Evolutionary conservation across 2,888 invertebrate genomes (phyloP), one percentile per base, ranked within the genome.

Genomic region (Eupsilia transversa): DNA sequence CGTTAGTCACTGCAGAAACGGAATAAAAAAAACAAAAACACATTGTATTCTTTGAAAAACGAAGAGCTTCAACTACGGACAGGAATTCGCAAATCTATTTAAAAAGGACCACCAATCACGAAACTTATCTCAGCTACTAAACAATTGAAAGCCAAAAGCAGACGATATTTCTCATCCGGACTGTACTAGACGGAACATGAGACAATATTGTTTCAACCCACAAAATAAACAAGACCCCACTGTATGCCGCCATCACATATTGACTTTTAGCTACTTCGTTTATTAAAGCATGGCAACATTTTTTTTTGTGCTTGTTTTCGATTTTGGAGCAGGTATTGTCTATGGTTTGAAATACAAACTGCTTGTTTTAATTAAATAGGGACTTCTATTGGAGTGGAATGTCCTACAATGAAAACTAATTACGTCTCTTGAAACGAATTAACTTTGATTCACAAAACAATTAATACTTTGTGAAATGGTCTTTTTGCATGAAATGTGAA

Each of bases 151-250:
- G 30, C 38, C 52, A 79, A 76, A 63, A 74, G 52, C 35, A 74
- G 52, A 59, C 49, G 27, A 59, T 67, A 69, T 79, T 82, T 75
- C 30, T 65, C 56, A 41, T 20, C 38, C 49, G 33, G 64, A 85
- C 79, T 75, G 71, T 82, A 79, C 85, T 12, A 33, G 41, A 46
- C 30, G 69, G 65, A 75, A 85, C 75, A 82, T 49, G 83, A 79
- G 79, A 82, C 85, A 85, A 82, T 83, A 79, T 83, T 83, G 79
- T 81, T 82, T 64, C 64, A 79, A 66, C 69, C 76, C 76, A 69
- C 74, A 79, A 74, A 84, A 79, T 61, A 85, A 84, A 84, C 75
- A 81, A 63, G n/a, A 27, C 60, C 46, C 52, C 77, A 33, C 54
- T 82, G 79, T 82, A 30, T 61, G 57, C 67, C 56, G 59, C 69